phyloP scores from a whole-genome alignment of 2,888 invertebrate genomes.

The Helicoverpa assulta region DNA sequence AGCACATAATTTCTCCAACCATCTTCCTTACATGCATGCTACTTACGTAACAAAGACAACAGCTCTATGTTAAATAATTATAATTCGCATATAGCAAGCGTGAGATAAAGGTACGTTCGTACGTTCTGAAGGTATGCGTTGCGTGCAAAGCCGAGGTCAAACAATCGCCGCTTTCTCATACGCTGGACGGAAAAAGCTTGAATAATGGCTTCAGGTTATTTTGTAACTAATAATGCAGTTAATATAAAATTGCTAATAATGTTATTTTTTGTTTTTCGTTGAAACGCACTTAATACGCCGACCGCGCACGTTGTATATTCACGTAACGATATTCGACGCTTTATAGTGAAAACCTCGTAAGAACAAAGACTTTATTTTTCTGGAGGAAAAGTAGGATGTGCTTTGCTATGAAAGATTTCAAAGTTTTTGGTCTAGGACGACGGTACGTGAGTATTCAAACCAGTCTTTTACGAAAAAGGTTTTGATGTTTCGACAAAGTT shows the following conservation, averaged over 20 bases:
- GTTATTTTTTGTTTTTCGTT: too few species aligned
- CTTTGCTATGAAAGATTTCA: too few species aligned
- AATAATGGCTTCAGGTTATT: conserved; percentile 30
- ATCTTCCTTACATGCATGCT: conserved; percentile 42
- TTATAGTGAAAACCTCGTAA: too few species aligned
- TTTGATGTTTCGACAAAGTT: too few species aligned
- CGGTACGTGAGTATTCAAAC: too few species aligned
- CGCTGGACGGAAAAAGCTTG: conserved; percentile 20
- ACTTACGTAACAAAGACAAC: conserved; percentile 52
- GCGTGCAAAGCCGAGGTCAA: conserved; percentile 57
- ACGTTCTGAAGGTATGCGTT: conserved; percentile 16
- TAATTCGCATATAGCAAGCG: conserved; percentile 44
- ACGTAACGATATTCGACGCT: too few species aligned
- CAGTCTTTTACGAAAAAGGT: too few species aligned
- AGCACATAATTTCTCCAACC: conserved; percentile 38
- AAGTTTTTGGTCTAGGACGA: too few species aligned
- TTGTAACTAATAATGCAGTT: neutral
- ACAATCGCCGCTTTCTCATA: conserved; percentile 55
- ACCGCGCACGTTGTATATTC: too few species aligned
- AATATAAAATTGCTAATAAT: neutral
- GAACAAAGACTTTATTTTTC: too few species aligned
- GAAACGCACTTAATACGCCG: too few species aligned
- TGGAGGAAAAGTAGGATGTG: too few species aligned
- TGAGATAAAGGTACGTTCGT: conserved; percentile 45
- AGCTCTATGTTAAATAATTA: conserved; percentile 57